Evolutionary conservation across 2,797 vertebrate species (phyloP), one percentile per base, ranked within the genome.

Genomic region (Xyrichtys novacula): DNA sequence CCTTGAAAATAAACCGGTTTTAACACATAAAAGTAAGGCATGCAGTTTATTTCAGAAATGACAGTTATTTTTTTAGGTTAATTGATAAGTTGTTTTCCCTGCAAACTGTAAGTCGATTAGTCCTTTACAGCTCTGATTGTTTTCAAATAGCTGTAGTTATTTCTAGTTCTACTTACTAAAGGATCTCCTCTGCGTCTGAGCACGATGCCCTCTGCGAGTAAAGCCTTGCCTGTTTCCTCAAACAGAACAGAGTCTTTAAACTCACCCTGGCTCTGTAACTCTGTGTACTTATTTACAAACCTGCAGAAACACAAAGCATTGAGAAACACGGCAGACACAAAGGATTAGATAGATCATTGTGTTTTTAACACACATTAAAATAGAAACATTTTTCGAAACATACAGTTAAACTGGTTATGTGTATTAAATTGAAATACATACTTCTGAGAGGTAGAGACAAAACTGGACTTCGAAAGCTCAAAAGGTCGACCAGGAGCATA

Each of bases 251-350:
- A 89, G 10, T 94, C 93, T 2, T 95, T 90, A 23, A 93, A 70
- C 17, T 93, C 91, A 19, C 92, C 91, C 3, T 71, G 67, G 40
- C 89, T 91, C 83, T 96, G 85, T 42, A 98, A 82, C 22, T 95
- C 94, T 0, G 52, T 74, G 76, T 93, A 96, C 68, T 96, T 96
- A 62, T 96, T 94, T 2, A 98, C 94, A 91, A 99, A 99, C 86
- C 97, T 99, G 53, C 15, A 66, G 20, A 70, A 6, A 15, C 8
- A 70, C 1, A 47, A 1, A 67, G 34, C 25, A 40, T 4, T 10
- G 3, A 23, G 12, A n/a, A 2, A 15, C 36, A 38, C 36, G 1
- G 15, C 14, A 38, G 36, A 12, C 14, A 12, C 11, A 34, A 34
- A 34, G 3, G 10, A 34, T 9, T 2, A 12, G 32, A 34, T 34